Percentiles rank a stretch among this genome's conserved stretches.
Conservation (phyloP, 2,113 vertebrate species). For the Carassius gibelio region DNA sequence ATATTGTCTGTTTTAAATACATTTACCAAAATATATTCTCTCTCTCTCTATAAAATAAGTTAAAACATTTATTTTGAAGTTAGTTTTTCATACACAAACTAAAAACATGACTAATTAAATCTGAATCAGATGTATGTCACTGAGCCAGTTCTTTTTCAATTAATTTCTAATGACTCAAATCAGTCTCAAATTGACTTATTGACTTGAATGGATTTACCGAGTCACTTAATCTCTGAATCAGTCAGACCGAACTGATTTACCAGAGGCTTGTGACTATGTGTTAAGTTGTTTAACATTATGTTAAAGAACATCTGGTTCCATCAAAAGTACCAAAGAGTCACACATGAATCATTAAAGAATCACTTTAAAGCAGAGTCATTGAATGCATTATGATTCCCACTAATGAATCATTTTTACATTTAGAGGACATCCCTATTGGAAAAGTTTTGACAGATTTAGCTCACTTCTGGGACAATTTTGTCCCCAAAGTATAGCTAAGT, state of each 20-base stretch:
- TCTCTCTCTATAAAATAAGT: too few species aligned
- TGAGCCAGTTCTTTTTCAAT: not conserved
- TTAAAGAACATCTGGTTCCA: not conserved
- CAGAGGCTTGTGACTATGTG: not conserved
- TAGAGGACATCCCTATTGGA: not conserved
- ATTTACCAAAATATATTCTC: too few species aligned
- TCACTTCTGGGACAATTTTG: not conserved
- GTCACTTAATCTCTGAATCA: not conserved
- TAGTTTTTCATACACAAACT: not conserved
- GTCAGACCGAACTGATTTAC: not conserved
- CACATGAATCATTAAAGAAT: not conserved
- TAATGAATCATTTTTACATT: not conserved
- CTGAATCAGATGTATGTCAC: not conserved
- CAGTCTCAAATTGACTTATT: not conserved
- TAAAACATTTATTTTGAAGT: too few species aligned
- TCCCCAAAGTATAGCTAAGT: not conserved
- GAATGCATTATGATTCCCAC: not conserved
- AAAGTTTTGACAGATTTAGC: slow-evolving; percentile 1
- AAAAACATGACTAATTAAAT: not conserved
- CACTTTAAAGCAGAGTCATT: not conserved
- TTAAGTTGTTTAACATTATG: not conserved
- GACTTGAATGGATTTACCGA: not conserved
- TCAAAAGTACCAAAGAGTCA: not conserved
- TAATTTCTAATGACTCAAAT: not conserved
- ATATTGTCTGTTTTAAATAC: too few species aligned